phyloP scores from a whole-genome alignment of 2,888 invertebrate genomes.

The Apamea sordens region DNA sequence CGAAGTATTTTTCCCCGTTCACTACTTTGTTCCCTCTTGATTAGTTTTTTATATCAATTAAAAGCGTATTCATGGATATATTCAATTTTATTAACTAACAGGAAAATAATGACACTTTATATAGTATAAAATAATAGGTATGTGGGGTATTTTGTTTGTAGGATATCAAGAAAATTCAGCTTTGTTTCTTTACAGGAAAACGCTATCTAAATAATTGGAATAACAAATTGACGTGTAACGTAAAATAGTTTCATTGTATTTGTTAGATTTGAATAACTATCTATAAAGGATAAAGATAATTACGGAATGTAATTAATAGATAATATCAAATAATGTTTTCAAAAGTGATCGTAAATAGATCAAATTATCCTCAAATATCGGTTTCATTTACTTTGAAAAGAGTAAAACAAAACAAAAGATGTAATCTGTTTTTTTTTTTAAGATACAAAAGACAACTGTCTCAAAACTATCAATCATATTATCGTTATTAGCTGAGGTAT shows the following conservation, averaged over 20 bases:
- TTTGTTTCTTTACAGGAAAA: slow-evolving; percentile 9
- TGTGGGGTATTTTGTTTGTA: background rate
- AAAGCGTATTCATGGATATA: slow-evolving; percentile 2
- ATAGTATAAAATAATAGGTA: background rate
- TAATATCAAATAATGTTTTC: background rate
- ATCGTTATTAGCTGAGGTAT: background rate
- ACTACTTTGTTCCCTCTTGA: background rate
- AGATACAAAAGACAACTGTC: background rate
- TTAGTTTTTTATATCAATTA: slow-evolving; percentile 5
- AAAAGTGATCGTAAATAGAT: background rate
- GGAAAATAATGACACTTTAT: slow-evolving; percentile 10
- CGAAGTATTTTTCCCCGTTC: background rate
- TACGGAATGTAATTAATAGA: background rate
- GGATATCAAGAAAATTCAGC: too few relatives aligned
- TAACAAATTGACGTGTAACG: background rate
- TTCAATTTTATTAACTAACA: slow-evolving; percentile 24
- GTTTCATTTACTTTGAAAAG: slow-evolving; percentile 1
- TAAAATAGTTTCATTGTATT: background rate
- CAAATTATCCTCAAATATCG: background rate
- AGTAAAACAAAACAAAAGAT: slow-evolving; percentile 4
- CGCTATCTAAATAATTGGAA: background rate
- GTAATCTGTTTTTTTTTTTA: background rate
- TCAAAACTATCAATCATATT: background rate
- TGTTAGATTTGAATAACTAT: background rate
- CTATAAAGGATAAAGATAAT: background rate